phyloP scores from a whole-genome alignment of 2,797 vertebrate genomes.

The Coilia nasus region DNA sequence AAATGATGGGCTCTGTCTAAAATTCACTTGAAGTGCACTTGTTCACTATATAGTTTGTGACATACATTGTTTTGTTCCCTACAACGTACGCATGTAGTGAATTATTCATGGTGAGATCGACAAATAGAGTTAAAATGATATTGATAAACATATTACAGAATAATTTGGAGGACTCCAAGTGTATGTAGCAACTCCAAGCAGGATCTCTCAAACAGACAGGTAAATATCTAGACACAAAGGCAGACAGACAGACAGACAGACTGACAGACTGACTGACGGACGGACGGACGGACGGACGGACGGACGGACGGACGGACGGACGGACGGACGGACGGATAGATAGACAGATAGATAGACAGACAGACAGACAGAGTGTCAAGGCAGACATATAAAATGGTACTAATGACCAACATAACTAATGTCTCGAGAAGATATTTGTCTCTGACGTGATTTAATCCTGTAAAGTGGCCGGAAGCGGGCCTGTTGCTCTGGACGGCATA shows the following conservation, averaged over 20 bases:
- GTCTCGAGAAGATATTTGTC: neutral
- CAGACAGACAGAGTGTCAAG: neutral
- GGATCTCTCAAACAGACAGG: too few species aligned
- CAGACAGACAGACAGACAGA: neutral
- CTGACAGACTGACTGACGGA: neutral
- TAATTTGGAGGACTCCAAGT: too few species aligned
- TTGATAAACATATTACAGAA: too few species aligned
- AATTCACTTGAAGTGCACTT: too few species aligned
- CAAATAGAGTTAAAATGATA: too few species aligned
- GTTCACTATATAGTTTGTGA: too few species aligned
- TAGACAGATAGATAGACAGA: neutral
- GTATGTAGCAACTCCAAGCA: too few species aligned
- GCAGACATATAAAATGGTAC: neutral
- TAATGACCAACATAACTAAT: neutral
- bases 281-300: conserved; percentile 41
- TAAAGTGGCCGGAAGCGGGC: conserved; percentile 23
- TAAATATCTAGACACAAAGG: too few species aligned
- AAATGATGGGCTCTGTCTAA: too few species aligned
- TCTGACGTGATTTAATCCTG: neutral
- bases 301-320: conserved; percentile 25
- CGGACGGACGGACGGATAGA: neutral
- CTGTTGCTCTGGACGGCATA: neutral
- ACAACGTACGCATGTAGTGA: too few species aligned
- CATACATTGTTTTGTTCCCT: too few species aligned
- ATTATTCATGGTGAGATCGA: too few species aligned